phyloP scores from a whole-genome alignment of 2,113 vertebrate species.

The Lagopus leucura region DNA sequence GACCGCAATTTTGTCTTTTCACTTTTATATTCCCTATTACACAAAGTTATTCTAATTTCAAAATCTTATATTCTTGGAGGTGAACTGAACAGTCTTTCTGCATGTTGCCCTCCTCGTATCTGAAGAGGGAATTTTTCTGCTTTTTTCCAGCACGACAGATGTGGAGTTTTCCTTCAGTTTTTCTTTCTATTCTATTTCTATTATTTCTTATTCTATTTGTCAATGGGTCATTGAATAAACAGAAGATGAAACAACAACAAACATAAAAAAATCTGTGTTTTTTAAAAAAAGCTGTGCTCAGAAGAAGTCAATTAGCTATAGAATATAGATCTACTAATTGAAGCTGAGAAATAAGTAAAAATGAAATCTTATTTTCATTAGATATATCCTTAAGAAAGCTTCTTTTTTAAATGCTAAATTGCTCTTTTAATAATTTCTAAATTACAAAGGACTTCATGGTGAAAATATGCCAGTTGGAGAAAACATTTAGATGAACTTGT shows the following conservation, averaged over 20 bases:
- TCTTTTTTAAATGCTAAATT: not conserved
- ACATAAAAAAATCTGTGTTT: not conserved
- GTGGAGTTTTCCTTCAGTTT: not conserved
- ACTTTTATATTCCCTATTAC: not conserved
- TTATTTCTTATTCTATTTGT: not conserved
- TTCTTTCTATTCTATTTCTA: not conserved
- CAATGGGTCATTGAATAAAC: not conserved
- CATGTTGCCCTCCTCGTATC: not conserved
- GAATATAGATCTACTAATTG: not conserved
- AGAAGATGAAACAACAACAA: not conserved
- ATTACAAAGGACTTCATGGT: not conserved
- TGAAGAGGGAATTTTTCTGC: not conserved
- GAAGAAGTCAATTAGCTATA: slow-evolving; percentile 7
- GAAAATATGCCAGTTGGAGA: not conserved
- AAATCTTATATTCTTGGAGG: not conserved
- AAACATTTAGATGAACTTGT: not conserved
- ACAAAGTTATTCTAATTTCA: not conserved
- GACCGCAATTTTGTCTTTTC: not conserved
- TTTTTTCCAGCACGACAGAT: not conserved
- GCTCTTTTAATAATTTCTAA: not conserved
- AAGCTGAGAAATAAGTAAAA: not conserved
- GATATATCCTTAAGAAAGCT: not conserved
- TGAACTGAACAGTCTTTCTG: not conserved
- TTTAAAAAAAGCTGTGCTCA: not conserved
- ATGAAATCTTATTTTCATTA: not conserved